Conservation (phyloP, 1,140 invertebrate genomes). For the Ceratina calcarata region DNA sequence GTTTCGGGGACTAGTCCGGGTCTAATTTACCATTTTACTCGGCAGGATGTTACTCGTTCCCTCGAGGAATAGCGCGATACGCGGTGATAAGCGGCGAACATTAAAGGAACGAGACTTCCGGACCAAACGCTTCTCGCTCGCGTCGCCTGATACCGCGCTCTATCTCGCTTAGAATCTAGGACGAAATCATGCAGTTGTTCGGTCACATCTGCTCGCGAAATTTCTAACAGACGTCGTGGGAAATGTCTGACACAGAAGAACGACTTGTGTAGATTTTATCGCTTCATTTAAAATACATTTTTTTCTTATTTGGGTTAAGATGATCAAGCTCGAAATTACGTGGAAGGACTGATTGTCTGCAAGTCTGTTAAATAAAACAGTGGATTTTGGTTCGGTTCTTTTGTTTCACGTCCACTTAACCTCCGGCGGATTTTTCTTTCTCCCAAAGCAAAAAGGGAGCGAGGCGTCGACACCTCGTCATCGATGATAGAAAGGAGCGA, state of each 20-base stretch:
- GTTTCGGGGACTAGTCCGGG: conserved; percentile 45
- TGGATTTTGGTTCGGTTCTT: too few relatives aligned
- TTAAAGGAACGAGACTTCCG: conserved; percentile 56
- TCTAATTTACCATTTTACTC: conserved; percentile 52
- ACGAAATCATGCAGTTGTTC: neutral
- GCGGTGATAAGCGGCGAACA: conserved; percentile 59
- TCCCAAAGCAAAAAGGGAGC: neutral
- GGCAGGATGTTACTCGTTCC: conserved; percentile 62
- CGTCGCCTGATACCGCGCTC: conserved; percentile 8
- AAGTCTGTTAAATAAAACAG: neutral
- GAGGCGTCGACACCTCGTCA: conserved; percentile 42
- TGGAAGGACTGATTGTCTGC: neutral
- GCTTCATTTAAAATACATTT: neutral
- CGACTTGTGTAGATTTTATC: neutral
- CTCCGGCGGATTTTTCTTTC: neutral
- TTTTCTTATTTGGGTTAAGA: neutral
- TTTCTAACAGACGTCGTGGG: neutral
- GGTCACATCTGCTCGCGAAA: conserved; percentile 11
- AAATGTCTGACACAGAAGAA: neutral
- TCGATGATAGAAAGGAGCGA: conserved; percentile 43
- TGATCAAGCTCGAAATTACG: neutral
- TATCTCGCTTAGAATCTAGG: conserved; percentile 32
- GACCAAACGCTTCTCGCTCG: conserved; percentile 21
- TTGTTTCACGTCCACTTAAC: conserved; percentile 16
- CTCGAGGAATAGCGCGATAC: conserved; percentile 60